Percentiles rank a stretch among this genome's conserved stretches.
phyloP scores from a whole-genome alignment of 2,797 vertebrate genomes.

The Parauchenoglanis punctatus region DNA sequence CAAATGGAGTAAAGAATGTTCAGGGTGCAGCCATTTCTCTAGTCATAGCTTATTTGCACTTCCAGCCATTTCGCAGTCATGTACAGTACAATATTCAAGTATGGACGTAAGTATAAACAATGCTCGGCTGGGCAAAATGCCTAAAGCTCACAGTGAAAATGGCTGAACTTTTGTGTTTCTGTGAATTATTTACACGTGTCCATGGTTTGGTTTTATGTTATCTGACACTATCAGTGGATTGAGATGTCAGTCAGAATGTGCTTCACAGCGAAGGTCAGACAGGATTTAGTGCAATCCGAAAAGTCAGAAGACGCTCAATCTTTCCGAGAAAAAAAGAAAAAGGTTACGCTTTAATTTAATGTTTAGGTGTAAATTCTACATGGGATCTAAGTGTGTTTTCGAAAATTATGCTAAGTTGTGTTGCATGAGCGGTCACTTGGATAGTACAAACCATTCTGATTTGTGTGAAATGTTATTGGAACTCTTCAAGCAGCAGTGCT shows the following conservation, averaged over 20 bases:
- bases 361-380: neutral
- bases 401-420: too few species aligned
- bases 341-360: neutral
- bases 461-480: slow-evolving; percentile 41
- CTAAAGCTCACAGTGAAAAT: slow-evolving; percentile 56
- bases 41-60: slow-evolving; percentile 58
- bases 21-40: slow-evolving; percentile 37
- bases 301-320: neutral
- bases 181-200: neutral
- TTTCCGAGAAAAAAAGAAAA: neutral
- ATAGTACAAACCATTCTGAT: neutral
- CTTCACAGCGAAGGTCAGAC: neutral
- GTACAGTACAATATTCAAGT: slow-evolving; percentile 61
- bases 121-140: slow-evolving; percentile 44
- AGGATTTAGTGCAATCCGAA: neutral
- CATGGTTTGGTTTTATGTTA: slow-evolving; percentile 6
- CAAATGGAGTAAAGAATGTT: neutral
- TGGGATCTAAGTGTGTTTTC: neutral
- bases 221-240: neutral
- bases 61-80: slow-evolving; percentile 39
- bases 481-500: slow-evolving; percentile 19
- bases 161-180: neutral
- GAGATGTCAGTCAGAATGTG: slow-evolving; percentile 13
- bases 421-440: neutral
- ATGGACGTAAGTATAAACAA: slow-evolving; percentile 53